Base-by-base conservation (phyloP, 2,113 vertebrate genomes). In the Rhinogobius similis region DNA sequence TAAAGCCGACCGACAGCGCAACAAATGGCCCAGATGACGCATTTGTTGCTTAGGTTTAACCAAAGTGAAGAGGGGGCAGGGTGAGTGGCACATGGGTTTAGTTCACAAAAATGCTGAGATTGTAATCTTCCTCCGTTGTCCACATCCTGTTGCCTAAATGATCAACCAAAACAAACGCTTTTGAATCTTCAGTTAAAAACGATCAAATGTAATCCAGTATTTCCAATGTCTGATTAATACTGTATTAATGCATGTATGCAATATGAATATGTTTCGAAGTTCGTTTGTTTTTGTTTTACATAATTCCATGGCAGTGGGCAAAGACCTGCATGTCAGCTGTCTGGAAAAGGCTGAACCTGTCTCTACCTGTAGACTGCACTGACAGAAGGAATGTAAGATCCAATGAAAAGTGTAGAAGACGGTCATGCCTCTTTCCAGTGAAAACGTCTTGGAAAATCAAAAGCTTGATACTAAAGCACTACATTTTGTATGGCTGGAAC, bases 331-430 rank as follows among this genome's bases (percentile, higher is more conserved):
- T 10, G 20, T 16, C 46, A n/a, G 44, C 39, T 77, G 75, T 74
- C 50, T 76, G 48, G 56, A 68, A 23, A 48, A 24, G n/a, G 24
- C 9, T 0, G 52, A 76, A 56, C 84, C 59, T 85, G 88, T 75
- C 20, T 10, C 48, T 74, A 72, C 82, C 73, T 88, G 86, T 62
- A 10, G 61, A 62, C 70, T 32, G 14, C 14, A 58, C 55, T 9
- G 20, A 65, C 71, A 55, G 43, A 41, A 88, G 75, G 85, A 90
- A 88, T 86, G 83, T 68, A 71, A 65, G 62, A n/a, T 68, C 39
- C 64, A 62, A 48, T 18, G 18, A 63, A 43, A 7, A 1, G 12
- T 29, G 12, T 65, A 48, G 23, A 23, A 58, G 53, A 32, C 18
- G n/a, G 6, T 16, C 63, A 64, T 29, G 44, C 38, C 44, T 39